phyloP scores from a whole-genome alignment of 2,797 vertebrate species.

The Phataginus tricuspis region DNA sequence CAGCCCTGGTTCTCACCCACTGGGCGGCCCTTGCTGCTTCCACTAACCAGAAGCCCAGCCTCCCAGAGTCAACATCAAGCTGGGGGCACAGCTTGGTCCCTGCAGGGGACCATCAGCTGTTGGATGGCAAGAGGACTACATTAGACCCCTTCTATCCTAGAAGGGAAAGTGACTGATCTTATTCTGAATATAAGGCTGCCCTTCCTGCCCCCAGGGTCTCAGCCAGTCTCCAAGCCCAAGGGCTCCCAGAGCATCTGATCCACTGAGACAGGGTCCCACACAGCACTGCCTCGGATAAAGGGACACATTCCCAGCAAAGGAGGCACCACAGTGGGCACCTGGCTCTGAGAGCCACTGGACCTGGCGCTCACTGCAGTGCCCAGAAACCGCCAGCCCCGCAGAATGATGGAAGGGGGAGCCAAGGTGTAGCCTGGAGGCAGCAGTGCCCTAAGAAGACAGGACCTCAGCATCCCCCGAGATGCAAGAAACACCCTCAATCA shows the following conservation, averaged over 20 bases:
- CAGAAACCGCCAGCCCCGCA: no score
- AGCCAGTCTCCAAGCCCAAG: neutral
- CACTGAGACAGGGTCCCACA: rapidly evolving
- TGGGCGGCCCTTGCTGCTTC: neutral
- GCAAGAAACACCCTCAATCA: rapidly evolving
- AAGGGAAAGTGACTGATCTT: no score
- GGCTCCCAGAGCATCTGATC: neutral
- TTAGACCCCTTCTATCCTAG: neutral
- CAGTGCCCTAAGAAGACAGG: rapidly evolving
- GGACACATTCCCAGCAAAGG: neutral
- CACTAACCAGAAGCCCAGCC: rapidly evolving
- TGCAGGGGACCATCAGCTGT: no score
- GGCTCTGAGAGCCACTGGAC: rapidly evolving
- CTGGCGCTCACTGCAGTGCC: rapidly evolving
- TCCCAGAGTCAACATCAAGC: neutral
- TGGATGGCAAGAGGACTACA: rapidly evolving
- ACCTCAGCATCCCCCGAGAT: rapidly evolving
- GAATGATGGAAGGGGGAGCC: rapidly evolving
- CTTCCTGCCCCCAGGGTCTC: neutral
- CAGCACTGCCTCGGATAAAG: rapidly evolving
- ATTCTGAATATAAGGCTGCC: rapidly evolving
- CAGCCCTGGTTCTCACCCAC: rapidly evolving
- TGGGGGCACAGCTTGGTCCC: rapidly evolving
- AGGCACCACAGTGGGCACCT: rapidly evolving
- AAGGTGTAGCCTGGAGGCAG: rapidly evolving